Evolutionary conservation across 2,797 vertebrate genomes (phyloP).

Genomic region (Acipenser oxyrinchus): DNA sequence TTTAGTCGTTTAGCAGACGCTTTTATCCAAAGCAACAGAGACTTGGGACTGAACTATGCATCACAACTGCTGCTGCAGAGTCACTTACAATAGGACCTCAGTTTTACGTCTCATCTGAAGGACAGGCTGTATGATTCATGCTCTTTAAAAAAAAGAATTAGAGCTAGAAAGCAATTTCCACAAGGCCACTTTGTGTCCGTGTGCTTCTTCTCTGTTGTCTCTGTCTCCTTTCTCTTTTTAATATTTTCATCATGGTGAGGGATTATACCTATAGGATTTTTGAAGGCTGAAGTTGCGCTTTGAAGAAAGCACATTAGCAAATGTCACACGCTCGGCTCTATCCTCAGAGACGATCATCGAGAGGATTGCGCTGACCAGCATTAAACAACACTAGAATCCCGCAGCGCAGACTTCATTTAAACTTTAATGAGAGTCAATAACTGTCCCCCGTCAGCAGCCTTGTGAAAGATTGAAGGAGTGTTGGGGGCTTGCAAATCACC

Average conservation of each 20-base stretch:
- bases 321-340: conserved; percentile 4
- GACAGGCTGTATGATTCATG: too few species aligned
- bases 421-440: conserved; percentile 8
- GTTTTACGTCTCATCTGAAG: too few species aligned
- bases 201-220: too few species aligned
- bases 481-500: neutral
- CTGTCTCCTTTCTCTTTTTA: too few species aligned
- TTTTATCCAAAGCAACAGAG: too few species aligned
- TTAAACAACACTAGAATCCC: conserved; percentile 2
- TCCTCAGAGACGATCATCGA: neutral
- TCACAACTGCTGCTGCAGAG: too few species aligned
- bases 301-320: conserved; percentile 5
- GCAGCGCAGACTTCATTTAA: neutral
- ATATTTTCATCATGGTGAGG: neutral
- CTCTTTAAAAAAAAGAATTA: too few species aligned
- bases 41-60: too few species aligned
- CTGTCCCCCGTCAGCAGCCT: conserved; percentile 3
- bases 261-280: neutral
- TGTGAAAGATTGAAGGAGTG: neutral
- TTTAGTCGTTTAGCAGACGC: too few species aligned
- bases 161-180: too few species aligned
- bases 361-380: conserved; percentile 7
- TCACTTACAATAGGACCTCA: too few species aligned
- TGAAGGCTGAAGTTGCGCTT: conserved; percentile 1
- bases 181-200: too few species aligned